phyloP scores from a whole-genome alignment of 1,140 invertebrate genomes.

The Diabrotica undecimpunctata region DNA sequence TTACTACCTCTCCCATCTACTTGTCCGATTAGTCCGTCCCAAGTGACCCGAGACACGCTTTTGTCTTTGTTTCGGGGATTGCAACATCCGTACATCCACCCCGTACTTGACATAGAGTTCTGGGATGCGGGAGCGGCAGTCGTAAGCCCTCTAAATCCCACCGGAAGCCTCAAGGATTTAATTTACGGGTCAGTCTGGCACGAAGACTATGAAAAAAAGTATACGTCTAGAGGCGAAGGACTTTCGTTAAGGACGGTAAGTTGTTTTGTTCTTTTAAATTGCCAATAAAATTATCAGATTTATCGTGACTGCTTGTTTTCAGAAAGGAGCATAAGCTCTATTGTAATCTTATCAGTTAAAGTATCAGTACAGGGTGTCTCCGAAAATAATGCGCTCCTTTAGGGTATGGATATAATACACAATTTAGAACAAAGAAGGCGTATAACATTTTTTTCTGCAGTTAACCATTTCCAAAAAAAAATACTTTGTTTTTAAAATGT shows the following conservation, averaged over 20 bases:
- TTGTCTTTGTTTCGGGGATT: slow-evolving; percentile 79
- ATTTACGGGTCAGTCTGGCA: slow-evolving; percentile 58
- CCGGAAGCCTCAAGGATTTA: slow-evolving; percentile 83
- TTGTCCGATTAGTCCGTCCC: slow-evolving; percentile 51
- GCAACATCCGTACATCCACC: slow-evolving; percentile 89
- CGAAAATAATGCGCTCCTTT: no score
- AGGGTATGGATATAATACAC: no score
- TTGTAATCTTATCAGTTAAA: no score
- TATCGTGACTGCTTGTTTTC: no score
- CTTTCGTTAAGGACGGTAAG: slow-evolving; percentile 40
- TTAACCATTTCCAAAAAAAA: no score
- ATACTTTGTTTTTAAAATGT: no score
- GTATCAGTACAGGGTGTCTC: no score
- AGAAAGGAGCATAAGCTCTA: no score
- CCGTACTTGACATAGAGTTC: slow-evolving; percentile 76
- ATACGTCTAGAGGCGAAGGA: slow-evolving; percentile 34
- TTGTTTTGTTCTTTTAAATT: not conserved
- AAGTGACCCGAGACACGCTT: slow-evolving; percentile 60
- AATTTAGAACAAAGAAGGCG: no score
- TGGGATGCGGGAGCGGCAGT: slow-evolving; percentile 60
- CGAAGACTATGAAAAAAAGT: slow-evolving; percentile 40
- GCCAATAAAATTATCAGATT: no score
- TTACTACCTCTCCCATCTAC: slow-evolving; percentile 64
- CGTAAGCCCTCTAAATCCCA: slow-evolving; percentile 76
- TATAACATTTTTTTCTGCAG: no score